Evolutionary conservation across 2,888 invertebrate genomes (phyloP), one percentile per base, ranked within the genome.

Genomic region (Nineta flava): DNA sequence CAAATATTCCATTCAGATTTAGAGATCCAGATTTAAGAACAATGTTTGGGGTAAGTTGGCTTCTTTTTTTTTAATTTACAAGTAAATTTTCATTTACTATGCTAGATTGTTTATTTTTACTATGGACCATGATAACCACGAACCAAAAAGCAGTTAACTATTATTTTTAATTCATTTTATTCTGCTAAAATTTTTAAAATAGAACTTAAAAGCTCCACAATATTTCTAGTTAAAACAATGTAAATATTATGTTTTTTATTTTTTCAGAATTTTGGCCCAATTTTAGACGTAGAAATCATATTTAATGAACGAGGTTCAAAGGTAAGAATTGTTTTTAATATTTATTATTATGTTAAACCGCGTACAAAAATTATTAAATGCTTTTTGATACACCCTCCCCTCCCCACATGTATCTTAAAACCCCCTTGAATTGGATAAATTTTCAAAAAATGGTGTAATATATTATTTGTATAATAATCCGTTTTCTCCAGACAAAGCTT

Each of bases 251-350:
- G 3, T 12, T 38, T 38, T 15, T 38, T 38, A 7, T 62, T 65
- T 68, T 81, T 83, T 66, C 80, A 95, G 93, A 94, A 95, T 86
- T 97, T 90, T 76, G 97, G 97, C 68, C 84, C 87, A 65, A 97
- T 99, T 69, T 81, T 96, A 71, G 97, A 97, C 75, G 97, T 96
- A 72, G 97, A 99, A 82, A 99, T 97, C 65, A 97, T 97, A 71
- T 99, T 97, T 81, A 99, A 99, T 74, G 97, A 99, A 76, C 81
- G 97, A 61, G 99, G 97, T 71, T 96, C 96, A 62, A 99, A 99
- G 93, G 97, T 97, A 86, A 84, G 91, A 62, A 56, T 52, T 54
- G 42, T 17, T 17, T 38, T 16, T 15, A 45, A 35, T 49, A 19
- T 15, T 51, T 43, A n/a, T 26, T 26, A 26, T 26, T 26, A 26